These are phyloP conservation scores for Centropyge bicolor DNA, from an alignment of 2,797 vertebrate genomes.

Conservation along the genomic window DNA sequence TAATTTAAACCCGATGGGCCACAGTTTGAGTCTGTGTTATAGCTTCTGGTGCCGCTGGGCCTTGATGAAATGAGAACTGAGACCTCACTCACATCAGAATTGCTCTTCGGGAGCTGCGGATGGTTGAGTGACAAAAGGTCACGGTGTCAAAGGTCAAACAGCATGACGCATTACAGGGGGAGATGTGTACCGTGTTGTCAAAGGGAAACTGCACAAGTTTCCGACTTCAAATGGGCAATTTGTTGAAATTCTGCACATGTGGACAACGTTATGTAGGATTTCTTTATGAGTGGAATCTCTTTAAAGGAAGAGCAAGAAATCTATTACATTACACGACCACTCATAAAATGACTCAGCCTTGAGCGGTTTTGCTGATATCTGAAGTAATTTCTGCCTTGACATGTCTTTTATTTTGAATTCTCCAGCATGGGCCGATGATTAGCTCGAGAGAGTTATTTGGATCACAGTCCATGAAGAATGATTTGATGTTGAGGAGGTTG, in stretches of 20 bases:
- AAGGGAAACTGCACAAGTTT: slow-evolving; percentile 12
- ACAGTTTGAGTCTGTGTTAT: slow-evolving; percentile 69
- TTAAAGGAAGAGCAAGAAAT: background rate
- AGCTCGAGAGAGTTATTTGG: background rate
- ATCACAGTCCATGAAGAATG: slow-evolving; percentile 24
- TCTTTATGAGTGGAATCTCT: slow-evolving; percentile 3
- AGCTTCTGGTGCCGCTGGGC: slow-evolving; percentile 54
- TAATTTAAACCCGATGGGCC: slow-evolving; percentile 84
- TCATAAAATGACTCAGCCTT: background rate
- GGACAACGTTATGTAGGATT: background rate
- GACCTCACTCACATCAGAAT: slow-evolving; percentile 48
- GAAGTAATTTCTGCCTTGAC: slow-evolving; percentile 20
- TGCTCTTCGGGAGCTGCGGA: slow-evolving; percentile 36
- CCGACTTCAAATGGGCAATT: slow-evolving; percentile 1
- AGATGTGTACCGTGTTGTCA: slow-evolving; percentile 17
- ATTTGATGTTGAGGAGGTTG: slow-evolving; percentile 43
- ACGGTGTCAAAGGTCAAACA: slow-evolving; percentile 58
- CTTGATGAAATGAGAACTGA: slow-evolving; percentile 52
- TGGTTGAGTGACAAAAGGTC: slow-evolving; percentile 57
- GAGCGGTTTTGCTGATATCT: slow-evolving; percentile 13
- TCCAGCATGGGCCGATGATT: slow-evolving; percentile 18
- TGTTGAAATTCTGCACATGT: slow-evolving; percentile 6
- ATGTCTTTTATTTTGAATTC: slow-evolving; percentile 20
- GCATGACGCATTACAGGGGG: slow-evolving; percentile 36
- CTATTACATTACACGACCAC: slow-evolving; percentile 1